Evolutionary conservation across 2,888 invertebrate genomes (phyloP), one percentile per base, ranked within the genome.

Genomic region (Pachliopta kotzebuea): DNA sequence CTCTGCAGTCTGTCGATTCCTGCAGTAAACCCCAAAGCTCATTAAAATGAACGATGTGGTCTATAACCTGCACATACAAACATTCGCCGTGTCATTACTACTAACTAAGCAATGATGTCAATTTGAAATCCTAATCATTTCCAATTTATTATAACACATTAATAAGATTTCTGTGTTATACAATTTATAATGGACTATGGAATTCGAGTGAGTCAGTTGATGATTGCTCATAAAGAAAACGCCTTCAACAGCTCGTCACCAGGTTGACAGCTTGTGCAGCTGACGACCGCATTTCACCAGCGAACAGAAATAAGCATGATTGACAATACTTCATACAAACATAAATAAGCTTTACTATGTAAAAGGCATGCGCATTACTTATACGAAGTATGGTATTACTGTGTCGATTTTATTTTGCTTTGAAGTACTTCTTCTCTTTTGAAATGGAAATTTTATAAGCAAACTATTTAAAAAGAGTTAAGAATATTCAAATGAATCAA

Each of bases 231-330:
- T 56, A 42, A 45, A 58, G 24, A 37, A 42, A 8, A 42, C 49
- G 45, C 58, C 24, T 58, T 58, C 49, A 58, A 50, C 58, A 49
- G 2, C 58, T 58, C 45, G n/a, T 58, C 58, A n/a, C 11, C 49
- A 7, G 26, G 45, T 49, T 26, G 58, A 58, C 49, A 49, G 58
- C 49, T 23, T 2, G 23, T 7, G 37, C 31, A 29, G 18, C n/a
- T 55, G 14, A 2, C 21, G 56, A 56, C 49, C 24, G 8, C 29
- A 26, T 56, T 56, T 56, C 21, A 20, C 21, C 11, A 56, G 23
- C 7, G 18, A 55, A 24, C 17, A 17, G 37, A 56, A 20, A 56
- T 56, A 4, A 56, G 23, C 37, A 24, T 56, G 14, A 56, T 23
- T 45, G 37, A 23, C 42, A 23, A 21, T 37, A n/a, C 45, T 23